phyloP scores from a whole-genome alignment of 1,140 invertebrate genomes.

The Helicoverpa zea region DNA sequence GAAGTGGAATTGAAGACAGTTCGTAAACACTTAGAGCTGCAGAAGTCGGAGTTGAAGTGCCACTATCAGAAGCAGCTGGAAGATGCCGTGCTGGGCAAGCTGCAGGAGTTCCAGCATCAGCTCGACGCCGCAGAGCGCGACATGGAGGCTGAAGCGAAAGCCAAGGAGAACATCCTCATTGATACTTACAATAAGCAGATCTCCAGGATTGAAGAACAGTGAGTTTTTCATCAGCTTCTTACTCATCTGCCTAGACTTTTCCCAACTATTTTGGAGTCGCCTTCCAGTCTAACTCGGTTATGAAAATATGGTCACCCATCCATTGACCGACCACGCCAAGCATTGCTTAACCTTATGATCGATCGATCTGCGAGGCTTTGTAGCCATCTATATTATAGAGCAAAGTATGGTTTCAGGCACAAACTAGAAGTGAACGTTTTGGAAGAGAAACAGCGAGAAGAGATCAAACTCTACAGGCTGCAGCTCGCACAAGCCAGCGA shows the following conservation, averaged over 20 bases:
- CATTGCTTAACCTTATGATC: no score
- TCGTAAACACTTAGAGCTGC: conserved; percentile 88
- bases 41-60: conserved; percentile 89
- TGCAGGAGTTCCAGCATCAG: conserved; percentile 92
- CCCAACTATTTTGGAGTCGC: neutral
- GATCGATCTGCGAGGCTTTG: no score
- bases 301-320: no score
- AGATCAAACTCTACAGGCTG: conserved; percentile 90
- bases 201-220: conserved; percentile 91
- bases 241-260: neutral
- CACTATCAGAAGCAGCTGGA: conserved; percentile 94
- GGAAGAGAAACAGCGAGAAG: conserved; percentile 93
- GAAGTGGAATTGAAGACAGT: conserved; percentile 87
- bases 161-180: conserved; percentile 89
- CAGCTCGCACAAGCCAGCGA: conserved; percentile 90
- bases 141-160: conserved; percentile 89
- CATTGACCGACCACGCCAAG: no score
- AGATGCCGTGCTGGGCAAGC: conserved; percentile 91
- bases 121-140: conserved; percentile 90
- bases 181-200: conserved; percentile 91
- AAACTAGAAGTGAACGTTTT: conserved; percentile 90
- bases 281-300: no score
- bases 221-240: conserved; percentile 60
- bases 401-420: conserved; percentile 86
- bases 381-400: no score